A percentile compares a stretch with the other conserved stretches of the same genome.
These are phyloP conservation scores for Caerostris darwini DNA, from an alignment of 1,140 invertebrate genomes.

Conservation along the genomic window DNA sequence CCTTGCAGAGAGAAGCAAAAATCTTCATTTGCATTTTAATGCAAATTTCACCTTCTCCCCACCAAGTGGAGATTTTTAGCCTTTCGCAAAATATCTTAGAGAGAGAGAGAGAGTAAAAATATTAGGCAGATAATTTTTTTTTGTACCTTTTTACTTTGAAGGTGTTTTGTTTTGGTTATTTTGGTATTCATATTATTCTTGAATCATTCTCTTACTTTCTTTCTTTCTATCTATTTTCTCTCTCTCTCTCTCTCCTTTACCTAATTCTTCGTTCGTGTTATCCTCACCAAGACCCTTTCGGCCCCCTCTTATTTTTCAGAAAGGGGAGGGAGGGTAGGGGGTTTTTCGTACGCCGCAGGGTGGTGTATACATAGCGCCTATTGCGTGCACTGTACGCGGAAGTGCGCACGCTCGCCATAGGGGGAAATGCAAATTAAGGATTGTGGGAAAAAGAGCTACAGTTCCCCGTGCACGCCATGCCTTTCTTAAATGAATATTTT, in stretches of 20 bases:
- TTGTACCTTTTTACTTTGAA: background rate
- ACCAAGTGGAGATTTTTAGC: constrained; percentile 37
- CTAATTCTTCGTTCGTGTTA: constrained; percentile 16
- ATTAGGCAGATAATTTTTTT: constrained; percentile 57
- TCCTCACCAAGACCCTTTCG: background rate
- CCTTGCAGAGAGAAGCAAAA: constrained; percentile 26
- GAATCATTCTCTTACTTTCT: constrained; percentile 64
- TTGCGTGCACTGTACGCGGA: constrained; percentile 56
- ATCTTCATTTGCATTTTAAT: constrained; percentile 77
- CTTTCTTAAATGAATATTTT: constrained; percentile 75
- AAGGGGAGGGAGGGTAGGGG: background rate
- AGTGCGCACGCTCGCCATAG: constrained; percentile 44
- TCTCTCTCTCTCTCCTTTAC: constrained; percentile 22
- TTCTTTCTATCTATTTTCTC: background rate
- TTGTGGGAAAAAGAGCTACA: constrained; percentile 73
- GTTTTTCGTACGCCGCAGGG: background rate
- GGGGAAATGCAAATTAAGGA: constrained; percentile 75
- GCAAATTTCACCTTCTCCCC: constrained; percentile 58
- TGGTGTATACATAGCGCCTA: constrained; percentile 36
- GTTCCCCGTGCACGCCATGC: constrained; percentile 50
- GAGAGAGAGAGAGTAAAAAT: constrained; percentile 45
- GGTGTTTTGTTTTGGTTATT: constrained; percentile 73
- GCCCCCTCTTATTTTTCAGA: constrained; percentile 11
- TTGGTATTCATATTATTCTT: constrained; percentile 75
- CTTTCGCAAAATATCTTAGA: background rate